These are phyloP conservation scores for Himalopsyche anomala DNA, from an alignment of 2,888 invertebrate genomes.

Conservation along the genomic window DNA sequence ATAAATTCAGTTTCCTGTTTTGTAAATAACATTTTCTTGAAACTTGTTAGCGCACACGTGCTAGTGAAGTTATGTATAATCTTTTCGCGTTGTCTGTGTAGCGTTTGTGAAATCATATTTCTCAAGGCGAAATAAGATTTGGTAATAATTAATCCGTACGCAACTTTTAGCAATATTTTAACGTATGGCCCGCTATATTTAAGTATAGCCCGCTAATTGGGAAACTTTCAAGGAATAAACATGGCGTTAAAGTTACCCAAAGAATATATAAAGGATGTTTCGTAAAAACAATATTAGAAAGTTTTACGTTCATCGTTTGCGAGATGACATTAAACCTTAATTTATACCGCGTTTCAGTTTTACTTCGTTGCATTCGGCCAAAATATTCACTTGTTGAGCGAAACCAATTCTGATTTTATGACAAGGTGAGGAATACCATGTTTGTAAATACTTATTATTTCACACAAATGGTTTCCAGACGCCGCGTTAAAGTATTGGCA, in stretches of 20 bases:
- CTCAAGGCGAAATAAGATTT: constrained; percentile 32
- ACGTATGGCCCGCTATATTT: neutral
- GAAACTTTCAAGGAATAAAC: constrained; percentile 40
- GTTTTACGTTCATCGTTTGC: too few relatives aligned
- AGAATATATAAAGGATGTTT: neutral
- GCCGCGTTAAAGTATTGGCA: too few relatives aligned
- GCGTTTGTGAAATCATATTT: constrained; percentile 22
- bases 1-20: too few relatives aligned
- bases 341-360: too few relatives aligned
- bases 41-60: neutral
- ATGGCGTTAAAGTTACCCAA: constrained; percentile 33
- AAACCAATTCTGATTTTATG: too few relatives aligned
- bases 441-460: too few relatives aligned
- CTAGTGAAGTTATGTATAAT: constrained; percentile 1
- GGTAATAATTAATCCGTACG: constrained; percentile 3
- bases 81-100: neutral
- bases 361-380: too few relatives aligned
- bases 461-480: too few relatives aligned
- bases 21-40: too few relatives aligned
- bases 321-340: too few relatives aligned
- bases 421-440: too few relatives aligned
- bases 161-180: constrained; percentile 33
- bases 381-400: too few relatives aligned
- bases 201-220: constrained; percentile 42
- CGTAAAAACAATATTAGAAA: neutral